These are phyloP conservation scores for Fundulus diaphanus DNA, from an alignment of 2,797 vertebrate species.

Conservation along the genomic window DNA sequence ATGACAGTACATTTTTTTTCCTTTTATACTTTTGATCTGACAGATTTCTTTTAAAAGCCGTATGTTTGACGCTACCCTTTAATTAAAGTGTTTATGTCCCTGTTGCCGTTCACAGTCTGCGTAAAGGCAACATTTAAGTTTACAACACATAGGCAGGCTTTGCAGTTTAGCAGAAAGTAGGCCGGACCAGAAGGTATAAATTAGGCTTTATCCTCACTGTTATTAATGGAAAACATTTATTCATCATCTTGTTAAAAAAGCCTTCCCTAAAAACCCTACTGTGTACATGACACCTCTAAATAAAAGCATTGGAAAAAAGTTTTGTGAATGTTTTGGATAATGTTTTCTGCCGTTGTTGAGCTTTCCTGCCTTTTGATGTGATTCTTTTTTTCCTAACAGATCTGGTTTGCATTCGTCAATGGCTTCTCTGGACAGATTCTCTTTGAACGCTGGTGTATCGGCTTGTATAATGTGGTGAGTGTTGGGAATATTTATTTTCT, in stretches of 20 bases:
- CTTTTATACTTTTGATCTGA: background rate
- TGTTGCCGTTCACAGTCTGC: background rate
- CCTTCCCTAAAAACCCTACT: too few relatives aligned
- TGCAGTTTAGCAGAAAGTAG: background rate
- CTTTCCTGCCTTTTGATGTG: slow-evolving; percentile 25
- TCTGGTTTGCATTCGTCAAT: slow-evolving; percentile 99
- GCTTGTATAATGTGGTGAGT: slow-evolving; percentile 99
- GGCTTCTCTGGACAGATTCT: slow-evolving; percentile 99
- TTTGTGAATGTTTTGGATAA: background rate
- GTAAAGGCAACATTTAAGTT: background rate
- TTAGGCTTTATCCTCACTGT: background rate
- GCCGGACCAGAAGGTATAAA: background rate
- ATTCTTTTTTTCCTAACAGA: slow-evolving; percentile 74
- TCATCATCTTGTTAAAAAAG: background rate
- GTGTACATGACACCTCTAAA: slow-evolving; percentile 7
- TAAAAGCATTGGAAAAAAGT: slow-evolving; percentile 3
- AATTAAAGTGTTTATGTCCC: background rate
- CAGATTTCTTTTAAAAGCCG: background rate
- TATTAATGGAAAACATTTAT: background rate
- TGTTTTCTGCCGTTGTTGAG: slow-evolving; percentile 1
- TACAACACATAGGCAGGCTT: background rate
- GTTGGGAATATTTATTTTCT: slow-evolving; percentile 47
- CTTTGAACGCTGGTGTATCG: slow-evolving; percentile 99
- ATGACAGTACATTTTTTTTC: background rate
- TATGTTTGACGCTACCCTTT: background rate